Evolutionary conservation across 1,140 invertebrate species (phyloP).

Genomic region (Drosophila obscura): DNA sequence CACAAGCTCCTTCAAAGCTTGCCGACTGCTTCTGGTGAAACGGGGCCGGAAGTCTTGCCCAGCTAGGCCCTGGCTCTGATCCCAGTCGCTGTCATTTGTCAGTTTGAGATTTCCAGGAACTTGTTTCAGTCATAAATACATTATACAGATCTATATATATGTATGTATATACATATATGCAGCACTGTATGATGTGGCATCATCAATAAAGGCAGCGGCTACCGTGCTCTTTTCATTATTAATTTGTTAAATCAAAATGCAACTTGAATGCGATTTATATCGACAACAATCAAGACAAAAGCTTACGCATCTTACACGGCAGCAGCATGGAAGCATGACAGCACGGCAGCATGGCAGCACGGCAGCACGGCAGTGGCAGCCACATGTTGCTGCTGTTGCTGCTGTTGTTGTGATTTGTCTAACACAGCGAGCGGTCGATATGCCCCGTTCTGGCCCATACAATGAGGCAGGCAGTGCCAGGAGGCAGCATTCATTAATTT

Average conservation of each 20-base stretch:
- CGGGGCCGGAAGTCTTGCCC: constrained; percentile 72
- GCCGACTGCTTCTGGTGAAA: constrained; percentile 68
- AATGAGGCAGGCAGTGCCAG: constrained; percentile 46
- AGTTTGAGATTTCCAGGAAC: constrained; percentile 66
- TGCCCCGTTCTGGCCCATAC: constrained; percentile 46
- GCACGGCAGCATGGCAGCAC: constrained; percentile 50
- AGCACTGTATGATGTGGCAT: constrained; percentile 50
- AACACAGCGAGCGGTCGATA: constrained; percentile 81
- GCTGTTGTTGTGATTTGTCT: constrained; percentile 80
- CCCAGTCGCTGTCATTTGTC: constrained; percentile 71
- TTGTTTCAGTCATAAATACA: constrained; percentile 21
- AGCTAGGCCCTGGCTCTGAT: constrained; percentile 2
- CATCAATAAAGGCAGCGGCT: constrained; percentile 79
- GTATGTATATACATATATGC: constrained; percentile 11
- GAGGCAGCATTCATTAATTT: constrained; percentile 79
- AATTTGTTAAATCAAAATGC: constrained; percentile 83
- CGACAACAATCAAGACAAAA: constrained; percentile 55
- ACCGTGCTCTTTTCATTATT: constrained; percentile 67
- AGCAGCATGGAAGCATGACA: constrained; percentile 38
- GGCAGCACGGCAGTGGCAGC: constrained; percentile 31
- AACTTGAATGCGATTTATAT: constrained; percentile 72
- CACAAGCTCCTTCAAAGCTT: constrained; percentile 53
- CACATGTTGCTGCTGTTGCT: constrained; percentile 32
- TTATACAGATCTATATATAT: constrained; percentile 4
- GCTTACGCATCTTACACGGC: constrained; percentile 68